Evolutionary conservation across 2,797 vertebrate genomes (phyloP).

Genomic region (Enteromius radiatus): DNA sequence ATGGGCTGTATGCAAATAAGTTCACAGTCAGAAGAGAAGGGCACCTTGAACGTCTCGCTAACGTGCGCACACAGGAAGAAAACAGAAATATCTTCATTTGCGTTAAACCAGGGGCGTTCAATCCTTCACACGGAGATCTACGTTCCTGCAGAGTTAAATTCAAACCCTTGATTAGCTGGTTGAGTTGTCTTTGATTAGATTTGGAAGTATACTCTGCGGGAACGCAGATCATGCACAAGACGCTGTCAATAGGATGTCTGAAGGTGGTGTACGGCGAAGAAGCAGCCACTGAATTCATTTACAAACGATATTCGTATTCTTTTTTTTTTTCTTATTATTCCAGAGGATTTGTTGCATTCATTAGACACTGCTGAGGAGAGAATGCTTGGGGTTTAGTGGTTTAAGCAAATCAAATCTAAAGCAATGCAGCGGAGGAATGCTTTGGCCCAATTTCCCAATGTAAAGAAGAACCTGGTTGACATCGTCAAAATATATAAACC

Average conservation of each 20-base stretch:
- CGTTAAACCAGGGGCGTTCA: neutral
- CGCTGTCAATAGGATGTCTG: constrained; percentile 25
- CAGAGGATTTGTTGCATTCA: constrained; percentile 70
- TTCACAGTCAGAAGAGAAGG: constrained; percentile 44
- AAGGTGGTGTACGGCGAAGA: constrained; percentile 38
- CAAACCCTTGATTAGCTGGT: constrained; percentile 32
- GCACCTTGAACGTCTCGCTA: constrained; percentile 55
- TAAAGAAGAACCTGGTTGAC: constrained; percentile 51
- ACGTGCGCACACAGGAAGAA: neutral
- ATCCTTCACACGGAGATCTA: constrained; percentile 1
- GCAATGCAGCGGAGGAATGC: constrained; percentile 59
- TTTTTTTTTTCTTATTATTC: constrained; percentile 74
- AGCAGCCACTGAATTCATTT: constrained; percentile 70
- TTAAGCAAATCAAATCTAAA: constrained; percentile 76
- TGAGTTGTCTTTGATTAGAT: constrained; percentile 27
- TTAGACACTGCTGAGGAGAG: constrained; percentile 66
- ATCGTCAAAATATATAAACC: constrained; percentile 62
- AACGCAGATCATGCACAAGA: neutral
- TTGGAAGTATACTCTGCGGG: constrained; percentile 14
- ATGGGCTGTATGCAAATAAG: constrained; percentile 57
- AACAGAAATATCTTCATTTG: constrained; percentile 16
- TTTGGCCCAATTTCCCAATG: constrained; percentile 67
- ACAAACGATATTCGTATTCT: constrained; percentile 72
- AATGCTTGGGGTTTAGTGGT: constrained; percentile 72
- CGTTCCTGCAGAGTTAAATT: constrained; percentile 10